phyloP scores from a whole-genome alignment of 2,888 invertebrate genomes.

The Hyles lineata region DNA sequence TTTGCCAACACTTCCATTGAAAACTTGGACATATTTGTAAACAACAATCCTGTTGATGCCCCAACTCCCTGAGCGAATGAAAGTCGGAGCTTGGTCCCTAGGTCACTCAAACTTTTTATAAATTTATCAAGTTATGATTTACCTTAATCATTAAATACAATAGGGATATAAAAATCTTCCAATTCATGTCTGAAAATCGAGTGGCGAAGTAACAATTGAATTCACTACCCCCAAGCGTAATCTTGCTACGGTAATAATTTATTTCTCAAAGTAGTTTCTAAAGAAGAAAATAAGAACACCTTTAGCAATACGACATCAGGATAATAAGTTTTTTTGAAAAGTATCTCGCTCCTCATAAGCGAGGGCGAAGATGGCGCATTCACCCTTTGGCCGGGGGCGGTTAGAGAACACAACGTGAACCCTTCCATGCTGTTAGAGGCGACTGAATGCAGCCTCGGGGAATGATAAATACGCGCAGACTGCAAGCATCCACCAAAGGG shows the following conservation, averaged over 20 bases:
- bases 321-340: background rate
- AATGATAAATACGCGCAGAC: background rate
- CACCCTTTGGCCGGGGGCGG: background rate
- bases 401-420: background rate
- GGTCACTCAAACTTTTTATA: no score
- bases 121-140: no score
- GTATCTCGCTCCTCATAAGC: slow-evolving; percentile 1
- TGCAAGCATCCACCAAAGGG: background rate
- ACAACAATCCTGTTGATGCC: no score
- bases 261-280: background rate
- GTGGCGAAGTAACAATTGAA: no score
- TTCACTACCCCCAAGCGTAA: no score
- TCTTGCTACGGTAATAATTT: background rate
- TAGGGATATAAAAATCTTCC: no score
- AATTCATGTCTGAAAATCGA: no score
- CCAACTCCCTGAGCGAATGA: no score
- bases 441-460: background rate
- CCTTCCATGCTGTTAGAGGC: background rate
- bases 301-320: background rate
- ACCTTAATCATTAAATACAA: no score
- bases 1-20: no score
- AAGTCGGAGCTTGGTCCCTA: no score
- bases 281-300: background rate
- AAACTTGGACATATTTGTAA: no score
- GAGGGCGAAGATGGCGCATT: background rate